Percentiles rank a stretch among this genome's conserved stretches.
phyloP scores from a whole-genome alignment of 2,113 vertebrate genomes.

The Atractosteus spatula region DNA sequence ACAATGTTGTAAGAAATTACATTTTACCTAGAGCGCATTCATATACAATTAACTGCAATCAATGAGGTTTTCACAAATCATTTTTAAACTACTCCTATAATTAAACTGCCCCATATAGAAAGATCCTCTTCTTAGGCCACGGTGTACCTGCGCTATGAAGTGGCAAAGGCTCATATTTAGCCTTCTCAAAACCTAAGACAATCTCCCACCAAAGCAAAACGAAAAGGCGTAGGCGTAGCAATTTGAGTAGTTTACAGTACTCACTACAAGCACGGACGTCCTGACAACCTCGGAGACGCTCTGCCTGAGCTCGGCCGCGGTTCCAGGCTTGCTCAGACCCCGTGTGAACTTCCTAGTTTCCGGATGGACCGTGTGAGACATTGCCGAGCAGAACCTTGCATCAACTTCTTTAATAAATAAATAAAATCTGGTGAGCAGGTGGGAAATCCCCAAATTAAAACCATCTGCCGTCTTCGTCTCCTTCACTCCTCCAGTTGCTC shows the following conservation, averaged over 20 bases:
- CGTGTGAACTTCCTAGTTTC: constrained; percentile 94
- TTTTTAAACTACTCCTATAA: no score
- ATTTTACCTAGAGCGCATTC: no score
- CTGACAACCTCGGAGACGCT: constrained; percentile 94
- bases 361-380: constrained; percentile 57
- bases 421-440: constrained; percentile 6
- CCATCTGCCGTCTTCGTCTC: constrained; percentile 27
- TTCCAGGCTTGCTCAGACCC: constrained; percentile 89
- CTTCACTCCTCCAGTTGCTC: constrained; percentile 10
- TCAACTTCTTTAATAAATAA: constrained; percentile 24
- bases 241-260: constrained; percentile 39
- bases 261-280: constrained; percentile 87
- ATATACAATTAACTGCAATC: no score
- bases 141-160: neutral
- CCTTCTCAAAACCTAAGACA: no score
- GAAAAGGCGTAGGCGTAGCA: constrained; percentile 4
- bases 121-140: neutral
- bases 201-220: constrained; percentile 9
- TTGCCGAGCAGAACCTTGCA: constrained; percentile 34
- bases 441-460: constrained; percentile 11
- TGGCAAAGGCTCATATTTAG: neutral
- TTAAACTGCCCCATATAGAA: no score
- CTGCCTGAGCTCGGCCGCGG: constrained; percentile 91
- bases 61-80: no score
- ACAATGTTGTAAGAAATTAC: no score